Base-by-base conservation (phyloP, 2,797 vertebrate genomes). In the Picus viridis region DNA sequence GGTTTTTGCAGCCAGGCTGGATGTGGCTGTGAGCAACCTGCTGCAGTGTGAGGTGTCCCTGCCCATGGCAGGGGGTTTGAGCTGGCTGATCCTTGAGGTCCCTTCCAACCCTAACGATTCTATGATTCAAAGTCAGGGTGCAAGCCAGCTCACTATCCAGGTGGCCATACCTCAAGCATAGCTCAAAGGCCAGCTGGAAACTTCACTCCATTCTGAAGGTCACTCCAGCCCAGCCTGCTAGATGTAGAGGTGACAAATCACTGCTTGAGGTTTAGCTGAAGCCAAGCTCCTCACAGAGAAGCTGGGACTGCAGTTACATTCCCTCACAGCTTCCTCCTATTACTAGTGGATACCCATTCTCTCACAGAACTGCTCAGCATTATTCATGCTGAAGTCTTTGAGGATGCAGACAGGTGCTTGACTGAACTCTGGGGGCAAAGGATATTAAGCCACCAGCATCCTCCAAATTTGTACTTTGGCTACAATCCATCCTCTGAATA, bases 161-260 rank as follows among this genome's bases (percentile, higher is more conserved):
- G 12, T 12, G 12, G 9, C 11, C 6, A 1, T 49, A 54, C 11
- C 10, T 71, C 1, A 0, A 53, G 30, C 8, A 9, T 6, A 67
- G 11, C 17, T 88, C 47, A 56, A 53, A 75, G 4, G 26, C 10
- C 74, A 80, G 53, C 16, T 84, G 51, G 45, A 88, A 92, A 85
- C 5, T 68, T 61, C 34, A 5, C 5, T 69, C 17, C 2, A 1
- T 12, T 57, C 45, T 70, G n/a, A 82, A 67, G 12, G 17, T 27
- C 16, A 10, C 47, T 78, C 10, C 34, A 43, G 16, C 6, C 45
- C 74, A 24, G 86, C 34, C 64, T 83, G 45, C 41, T 85, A 74
- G 74, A 68, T n/a, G n/a, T 17, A 64, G 41, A 87, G 7, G 51
- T 27, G 45, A 70, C 15, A 89, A 36, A 77, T 87, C 68, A 68